Conservation (phyloP, 2,797 vertebrate species). For the Simalia tracyae region DNA sequence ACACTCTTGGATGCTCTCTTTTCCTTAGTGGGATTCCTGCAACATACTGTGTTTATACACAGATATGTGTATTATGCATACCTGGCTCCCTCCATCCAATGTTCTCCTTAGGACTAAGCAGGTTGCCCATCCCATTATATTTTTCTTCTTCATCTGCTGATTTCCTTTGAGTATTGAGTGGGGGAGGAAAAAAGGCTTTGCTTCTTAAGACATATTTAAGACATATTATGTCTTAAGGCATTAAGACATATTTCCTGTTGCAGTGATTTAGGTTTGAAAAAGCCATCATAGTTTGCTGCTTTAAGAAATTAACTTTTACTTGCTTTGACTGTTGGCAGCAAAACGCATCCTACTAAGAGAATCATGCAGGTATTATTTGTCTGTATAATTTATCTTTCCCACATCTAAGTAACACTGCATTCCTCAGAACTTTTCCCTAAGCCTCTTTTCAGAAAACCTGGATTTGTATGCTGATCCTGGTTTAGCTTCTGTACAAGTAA, state of each 20-base stretch:
- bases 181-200: not conserved
- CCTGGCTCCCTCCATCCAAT: not conserved
- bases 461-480: not conserved
- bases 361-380: conserved; percentile 35
- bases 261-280: not conserved
- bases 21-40: not conserved
- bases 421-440: conserved; percentile 24
- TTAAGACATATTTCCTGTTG: not conserved
- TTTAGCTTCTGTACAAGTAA: conserved; percentile 21
- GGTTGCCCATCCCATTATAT: not conserved
- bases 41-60: not conserved
- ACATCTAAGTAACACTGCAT: not conserved
- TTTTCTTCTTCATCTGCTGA: not conserved
- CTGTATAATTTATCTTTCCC: conserved; percentile 26
- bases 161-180: not conserved
- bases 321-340: conserved; percentile 32
- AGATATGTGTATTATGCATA: not conserved
- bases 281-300: not conserved
- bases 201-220: not conserved
- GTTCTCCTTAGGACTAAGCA: not conserved
- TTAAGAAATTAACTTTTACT: not conserved
- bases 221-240: not conserved
- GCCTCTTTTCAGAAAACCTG: not conserved
- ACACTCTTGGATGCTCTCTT: not conserved
- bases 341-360: conserved; percentile 30